A percentile compares a stretch with the other conserved stretches of the same genome.
Evolutionary conservation across 2,113 vertebrate genomes (phyloP).

Genomic region (Indicator indicator): DNA sequence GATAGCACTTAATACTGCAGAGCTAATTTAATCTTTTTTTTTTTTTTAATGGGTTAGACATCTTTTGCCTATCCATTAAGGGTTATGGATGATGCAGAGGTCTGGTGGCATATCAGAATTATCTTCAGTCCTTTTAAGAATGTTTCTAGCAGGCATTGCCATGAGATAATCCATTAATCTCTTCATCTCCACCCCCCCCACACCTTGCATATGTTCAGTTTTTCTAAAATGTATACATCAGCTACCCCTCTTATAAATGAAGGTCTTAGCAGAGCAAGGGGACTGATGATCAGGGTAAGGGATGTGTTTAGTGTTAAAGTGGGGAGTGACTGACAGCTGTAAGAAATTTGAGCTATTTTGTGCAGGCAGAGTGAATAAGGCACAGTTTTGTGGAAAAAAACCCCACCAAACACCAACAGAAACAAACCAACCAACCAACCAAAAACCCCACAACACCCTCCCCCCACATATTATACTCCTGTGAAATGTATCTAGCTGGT

Average conservation of each 20-base stretch:
- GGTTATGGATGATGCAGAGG: neutral
- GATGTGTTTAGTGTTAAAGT: neutral
- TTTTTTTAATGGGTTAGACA: neutral
- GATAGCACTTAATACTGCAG: neutral
- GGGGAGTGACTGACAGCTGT: neutral
- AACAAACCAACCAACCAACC: no score
- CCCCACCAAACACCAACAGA: no score
- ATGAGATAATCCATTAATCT: neutral
- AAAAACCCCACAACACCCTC: neutral
- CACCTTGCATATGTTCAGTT: neutral
- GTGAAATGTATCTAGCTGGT: neutral
- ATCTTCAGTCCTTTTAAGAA: fast-evolving
- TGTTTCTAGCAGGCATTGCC: neutral
- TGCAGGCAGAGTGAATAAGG: neutral
- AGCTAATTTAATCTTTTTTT: neutral
- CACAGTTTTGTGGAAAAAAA: neutral
- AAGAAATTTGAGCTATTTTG: neutral
- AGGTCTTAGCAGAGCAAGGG: neutral
- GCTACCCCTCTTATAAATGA: neutral
- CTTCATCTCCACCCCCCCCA: neutral
- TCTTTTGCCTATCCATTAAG: neutral
- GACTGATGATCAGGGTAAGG: neutral
- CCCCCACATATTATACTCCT: fast-evolving
- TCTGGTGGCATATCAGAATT: fast-evolving
- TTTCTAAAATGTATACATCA: neutral